Conservation (phyloP, 2,888 invertebrate species). For the Autographa gamma region DNA sequence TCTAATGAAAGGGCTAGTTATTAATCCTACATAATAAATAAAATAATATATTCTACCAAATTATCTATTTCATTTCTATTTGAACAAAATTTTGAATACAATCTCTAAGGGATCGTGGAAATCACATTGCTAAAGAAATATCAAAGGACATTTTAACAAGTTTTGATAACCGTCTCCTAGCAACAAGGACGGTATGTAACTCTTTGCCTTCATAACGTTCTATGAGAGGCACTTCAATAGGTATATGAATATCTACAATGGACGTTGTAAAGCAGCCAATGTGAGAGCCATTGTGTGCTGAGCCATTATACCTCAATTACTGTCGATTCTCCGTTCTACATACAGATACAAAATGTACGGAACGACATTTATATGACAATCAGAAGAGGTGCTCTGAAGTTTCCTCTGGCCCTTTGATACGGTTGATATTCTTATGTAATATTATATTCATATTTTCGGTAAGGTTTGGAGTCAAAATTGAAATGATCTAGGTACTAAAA, state of each 20-base stretch:
- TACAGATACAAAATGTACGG: slow-evolving; percentile 7
- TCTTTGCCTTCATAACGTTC: neutral
- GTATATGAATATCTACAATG: slow-evolving; percentile 36
- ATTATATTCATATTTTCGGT: neutral
- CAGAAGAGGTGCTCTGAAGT: neutral
- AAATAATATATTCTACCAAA: no score
- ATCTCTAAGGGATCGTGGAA: neutral
- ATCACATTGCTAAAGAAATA: neutral
- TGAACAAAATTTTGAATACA: no score
- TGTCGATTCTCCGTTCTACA: slow-evolving; percentile 23
- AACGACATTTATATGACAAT: slow-evolving; percentile 16
- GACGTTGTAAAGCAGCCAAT: slow-evolving; percentile 44
- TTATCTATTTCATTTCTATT: no score
- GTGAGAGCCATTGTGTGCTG: slow-evolving; percentile 45
- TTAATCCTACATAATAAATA: no score
- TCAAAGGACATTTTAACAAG: neutral
- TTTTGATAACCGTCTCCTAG: neutral
- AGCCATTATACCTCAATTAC: slow-evolving; percentile 54
- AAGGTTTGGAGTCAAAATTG: no score
- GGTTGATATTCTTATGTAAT: neutral
- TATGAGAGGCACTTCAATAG: neutral
- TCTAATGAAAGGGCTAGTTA: no score
- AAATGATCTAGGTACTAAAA: no score
- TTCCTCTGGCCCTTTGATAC: neutral
- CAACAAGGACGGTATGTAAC: neutral